Evolutionary conservation across 2,888 invertebrate genomes (phyloP).

Genomic region (Andrena hattorfiana): DNA sequence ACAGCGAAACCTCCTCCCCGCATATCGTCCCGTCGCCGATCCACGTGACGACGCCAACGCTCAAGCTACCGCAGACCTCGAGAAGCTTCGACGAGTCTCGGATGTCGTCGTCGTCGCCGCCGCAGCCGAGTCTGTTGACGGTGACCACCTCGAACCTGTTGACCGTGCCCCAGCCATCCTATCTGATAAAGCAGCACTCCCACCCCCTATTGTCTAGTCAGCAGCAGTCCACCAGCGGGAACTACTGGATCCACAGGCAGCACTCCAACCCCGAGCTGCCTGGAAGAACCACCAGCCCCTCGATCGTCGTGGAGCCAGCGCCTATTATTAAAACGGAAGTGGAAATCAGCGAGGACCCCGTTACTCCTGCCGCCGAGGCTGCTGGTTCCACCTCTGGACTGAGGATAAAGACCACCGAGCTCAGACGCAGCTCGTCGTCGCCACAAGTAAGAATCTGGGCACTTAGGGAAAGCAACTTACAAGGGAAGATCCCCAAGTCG

Average conservation of each 20-base stretch:
- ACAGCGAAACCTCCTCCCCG: constrained; percentile 81
- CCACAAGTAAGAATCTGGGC: constrained; percentile 86
- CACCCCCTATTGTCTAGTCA: constrained; percentile 89
- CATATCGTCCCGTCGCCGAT: constrained; percentile 79
- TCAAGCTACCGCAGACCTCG: constrained; percentile 75
- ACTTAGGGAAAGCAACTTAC: neutral
- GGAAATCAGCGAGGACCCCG: constrained; percentile 69
- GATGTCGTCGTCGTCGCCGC: constrained; percentile 55
- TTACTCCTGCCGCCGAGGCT: constrained; percentile 55
- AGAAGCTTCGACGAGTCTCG: constrained; percentile 72
- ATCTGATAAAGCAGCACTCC: constrained; percentile 89
- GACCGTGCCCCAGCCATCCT: constrained; percentile 87
- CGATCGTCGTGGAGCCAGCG: constrained; percentile 82
- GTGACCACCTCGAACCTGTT: constrained; percentile 87
- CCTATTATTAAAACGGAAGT: constrained; percentile 80
- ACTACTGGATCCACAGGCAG: constrained; percentile 85
- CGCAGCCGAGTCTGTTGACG: constrained; percentile 86
- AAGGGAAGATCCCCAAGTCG: too few relatives aligned
- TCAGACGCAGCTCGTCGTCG: constrained; percentile 88
- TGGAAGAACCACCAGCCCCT: constrained; percentile 72
- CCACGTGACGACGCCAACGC: constrained; percentile 85
- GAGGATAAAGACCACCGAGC: constrained; percentile 87
- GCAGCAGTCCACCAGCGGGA: constrained; percentile 79
- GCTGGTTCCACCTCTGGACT: constrained; percentile 73
- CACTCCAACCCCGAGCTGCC: constrained; percentile 86